Evolutionary conservation across 2,797 vertebrate genomes (phyloP), one percentile per base, ranked within the genome.

Genomic region (Synaphobranchus kaupii): DNA sequence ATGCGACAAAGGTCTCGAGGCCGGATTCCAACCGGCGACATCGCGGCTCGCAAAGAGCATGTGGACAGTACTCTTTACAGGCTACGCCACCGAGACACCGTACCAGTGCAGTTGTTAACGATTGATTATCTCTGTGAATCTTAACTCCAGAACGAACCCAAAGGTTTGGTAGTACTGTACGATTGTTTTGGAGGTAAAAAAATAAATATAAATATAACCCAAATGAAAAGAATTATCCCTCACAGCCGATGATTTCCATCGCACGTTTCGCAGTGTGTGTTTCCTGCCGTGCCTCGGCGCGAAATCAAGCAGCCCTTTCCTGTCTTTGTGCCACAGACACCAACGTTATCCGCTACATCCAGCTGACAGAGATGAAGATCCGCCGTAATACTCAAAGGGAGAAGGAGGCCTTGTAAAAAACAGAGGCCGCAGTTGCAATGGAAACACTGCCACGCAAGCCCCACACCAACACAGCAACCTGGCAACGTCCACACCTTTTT

Each of bases 341-440:
- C 93, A 99, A 99, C 31, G 98, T 97, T 92, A 97, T 99, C 95
- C 97, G 98, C 92, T 99, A 99, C 89, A 99, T 99, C 94, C 99
- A 99, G 95, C 95, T 99, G 96, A 99, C 99, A 28, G 98, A 99
- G 95, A 98, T 99, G 98, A 99, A 99, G 94, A 98, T 99, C 91
- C 98, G 98, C 92, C 96, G 98, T 88, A 97, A 96, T 90, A 97
- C 97, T 92, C 99, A 98, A 93, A 96, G 95, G 94, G 98, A 99
- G 92, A 98, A 98, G 89, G 98, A 99, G 92, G 94, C 96, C 86
- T 93, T 97, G 90, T 99, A 39, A n/a, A n/a, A 97, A 97, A 93
- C 54, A 89, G 90, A 90, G 88, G 86, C 85, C 58, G 2, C 89
- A 90, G 91, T 91, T 91, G 83, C 86, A 91, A 92, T 90, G 92